Percentiles rank a stretch among this genome's conserved stretches.
phyloP scores from a whole-genome alignment of 37 sponge, comb jelly and placozoan species.

The Amphimedon queenslandica region DNA sequence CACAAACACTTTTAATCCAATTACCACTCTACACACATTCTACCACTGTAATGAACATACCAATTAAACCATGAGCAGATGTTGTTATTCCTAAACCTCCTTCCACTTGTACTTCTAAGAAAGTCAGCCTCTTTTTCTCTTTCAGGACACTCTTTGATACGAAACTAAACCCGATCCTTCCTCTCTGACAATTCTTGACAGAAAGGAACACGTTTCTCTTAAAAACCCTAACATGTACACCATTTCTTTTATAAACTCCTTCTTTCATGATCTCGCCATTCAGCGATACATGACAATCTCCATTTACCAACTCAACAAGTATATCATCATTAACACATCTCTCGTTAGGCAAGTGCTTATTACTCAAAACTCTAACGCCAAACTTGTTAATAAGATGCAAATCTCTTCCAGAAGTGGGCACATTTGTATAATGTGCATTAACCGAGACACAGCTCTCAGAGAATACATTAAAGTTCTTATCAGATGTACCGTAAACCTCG shows the following conservation, averaged over 20 bases:
- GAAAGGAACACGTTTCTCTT: not conserved
- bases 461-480: not conserved
- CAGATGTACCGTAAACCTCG: not conserved
- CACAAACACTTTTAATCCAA: not conserved
- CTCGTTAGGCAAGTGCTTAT: too few species aligned
- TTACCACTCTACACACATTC: not conserved
- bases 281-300: not conserved
- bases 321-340: not conserved
- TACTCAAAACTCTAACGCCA: too few species aligned
- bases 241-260: not conserved
- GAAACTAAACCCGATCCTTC: not conserved
- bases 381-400: too few species aligned
- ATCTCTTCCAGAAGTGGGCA: too few species aligned
- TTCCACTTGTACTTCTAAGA: not conserved
- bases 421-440: slow-evolving; percentile 2
- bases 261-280: not conserved
- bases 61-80: not conserved
- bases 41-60: not conserved
- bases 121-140: not conserved
- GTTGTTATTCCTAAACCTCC: not conserved
- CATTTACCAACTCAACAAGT: not conserved
- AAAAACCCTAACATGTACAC: not conserved
- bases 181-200: not conserved
- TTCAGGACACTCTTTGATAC: too few species aligned
- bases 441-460: slow-evolving; percentile 1